A percentile compares a stretch with the other conserved stretches of the same genome.
phyloP scores from a whole-genome alignment of 2,113 vertebrate genomes.

The Ailurus styani region DNA sequence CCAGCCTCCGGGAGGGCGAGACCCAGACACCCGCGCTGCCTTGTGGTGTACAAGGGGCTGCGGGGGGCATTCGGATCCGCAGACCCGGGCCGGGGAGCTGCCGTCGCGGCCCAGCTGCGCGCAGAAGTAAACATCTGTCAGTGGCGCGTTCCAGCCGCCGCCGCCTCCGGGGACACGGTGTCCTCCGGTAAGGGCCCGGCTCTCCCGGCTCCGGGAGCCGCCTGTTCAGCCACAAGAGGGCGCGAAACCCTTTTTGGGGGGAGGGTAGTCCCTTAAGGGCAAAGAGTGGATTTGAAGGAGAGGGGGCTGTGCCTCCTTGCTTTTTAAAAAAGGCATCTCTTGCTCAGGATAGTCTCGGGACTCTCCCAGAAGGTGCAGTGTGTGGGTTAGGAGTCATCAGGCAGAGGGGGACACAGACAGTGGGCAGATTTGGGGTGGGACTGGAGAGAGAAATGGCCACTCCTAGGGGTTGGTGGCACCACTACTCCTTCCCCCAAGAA shows the following conservation, averaged over 20 bases:
- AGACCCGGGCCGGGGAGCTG: neutral
- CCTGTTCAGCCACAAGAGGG: slow-evolving; percentile 64
- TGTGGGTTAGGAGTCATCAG: neutral
- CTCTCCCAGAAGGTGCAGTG: neutral
- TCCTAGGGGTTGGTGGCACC: neutral
- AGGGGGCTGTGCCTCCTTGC: neutral
- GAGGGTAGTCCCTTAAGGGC: slow-evolving; percentile 44
- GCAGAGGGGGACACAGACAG: neutral
- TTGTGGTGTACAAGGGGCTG: neutral
- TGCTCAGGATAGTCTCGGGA: neutral
- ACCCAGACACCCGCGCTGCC: neutral
- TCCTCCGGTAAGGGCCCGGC: slow-evolving; percentile 71
- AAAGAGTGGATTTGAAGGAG: neutral
- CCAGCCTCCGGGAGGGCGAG: neutral
- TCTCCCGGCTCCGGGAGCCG: neutral
- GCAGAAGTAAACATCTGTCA: slow-evolving; percentile 72
- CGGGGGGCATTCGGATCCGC: neutral
- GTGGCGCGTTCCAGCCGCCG: slow-evolving; percentile 47
- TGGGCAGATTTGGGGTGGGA: neutral
- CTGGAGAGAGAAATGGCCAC: neutral
- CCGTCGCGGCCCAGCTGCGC: slow-evolving; percentile 46
- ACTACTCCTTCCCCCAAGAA: neutral
- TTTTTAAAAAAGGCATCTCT: neutral
- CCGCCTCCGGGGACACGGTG: slow-evolving; percentile 67
- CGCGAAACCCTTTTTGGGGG: slow-evolving; percentile 29